These are phyloP conservation scores for Triops cancriformis DNA, from an alignment of 1,140 invertebrate genomes.

Conservation along the genomic window DNA sequence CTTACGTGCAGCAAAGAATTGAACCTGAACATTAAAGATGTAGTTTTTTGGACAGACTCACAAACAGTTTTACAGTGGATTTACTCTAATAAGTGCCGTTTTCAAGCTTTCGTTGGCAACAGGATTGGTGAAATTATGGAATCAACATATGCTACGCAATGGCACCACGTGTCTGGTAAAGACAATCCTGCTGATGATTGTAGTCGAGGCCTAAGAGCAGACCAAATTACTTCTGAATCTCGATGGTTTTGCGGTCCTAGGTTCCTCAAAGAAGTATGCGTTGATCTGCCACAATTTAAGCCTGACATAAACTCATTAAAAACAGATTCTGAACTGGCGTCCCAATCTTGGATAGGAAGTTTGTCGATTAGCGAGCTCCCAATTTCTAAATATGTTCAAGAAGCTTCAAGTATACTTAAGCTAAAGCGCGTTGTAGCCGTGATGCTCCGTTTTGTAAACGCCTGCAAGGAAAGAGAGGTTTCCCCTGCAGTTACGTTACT, in stretches of 20 bases:
- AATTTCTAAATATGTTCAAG: not conserved
- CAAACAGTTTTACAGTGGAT: conserved; percentile 24
- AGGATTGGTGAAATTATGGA: conserved; percentile 17
- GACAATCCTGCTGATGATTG: conserved; percentile 25
- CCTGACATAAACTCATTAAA: too few relatives aligned
- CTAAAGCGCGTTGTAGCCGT: not conserved
- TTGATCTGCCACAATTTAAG: not conserved
- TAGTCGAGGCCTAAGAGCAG: conserved; percentile 16
- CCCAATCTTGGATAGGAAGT: not conserved
- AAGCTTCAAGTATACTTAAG: not conserved
- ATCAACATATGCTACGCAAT: not conserved
- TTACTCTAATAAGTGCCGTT: not conserved
- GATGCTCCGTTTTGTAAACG: not conserved
- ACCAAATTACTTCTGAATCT: not conserved
- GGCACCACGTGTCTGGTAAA: conserved; percentile 16
- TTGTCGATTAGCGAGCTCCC: not conserved
- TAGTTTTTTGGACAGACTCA: conserved; percentile 23
- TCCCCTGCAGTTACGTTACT: not conserved
- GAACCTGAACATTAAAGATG: not conserved
- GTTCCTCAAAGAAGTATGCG: not conserved
- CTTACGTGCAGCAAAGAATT: not conserved
- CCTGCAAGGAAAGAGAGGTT: not conserved
- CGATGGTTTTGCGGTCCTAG: conserved; percentile 25
- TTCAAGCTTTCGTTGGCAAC: conserved; percentile 27
- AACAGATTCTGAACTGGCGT: not conserved